Evolutionary conservation across 2,888 invertebrate species (phyloP), one percentile per base, ranked within the genome.

Genomic region (Oscheius sp.): DNA sequence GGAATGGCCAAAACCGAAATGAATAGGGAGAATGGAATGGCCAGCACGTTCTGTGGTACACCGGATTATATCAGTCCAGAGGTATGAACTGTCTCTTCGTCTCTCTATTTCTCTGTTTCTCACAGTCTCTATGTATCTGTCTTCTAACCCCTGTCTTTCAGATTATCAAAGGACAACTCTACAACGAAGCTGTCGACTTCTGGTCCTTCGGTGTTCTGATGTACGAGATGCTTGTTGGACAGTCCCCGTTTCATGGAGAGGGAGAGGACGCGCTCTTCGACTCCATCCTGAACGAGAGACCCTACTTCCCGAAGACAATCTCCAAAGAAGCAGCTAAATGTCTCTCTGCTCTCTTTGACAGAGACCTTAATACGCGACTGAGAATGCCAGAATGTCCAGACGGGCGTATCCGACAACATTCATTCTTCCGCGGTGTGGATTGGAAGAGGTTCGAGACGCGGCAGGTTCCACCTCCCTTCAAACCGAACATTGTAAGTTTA

Each of bases 11-110:
- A 98, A 90, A 92, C 97, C 78, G 95, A 96, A 89, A 95, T 97
- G 87, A 96, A 95, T 91, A 92, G 96, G 86, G 97, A 98, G 89
- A 94, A 95, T 89, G 89, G 89, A 50, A 96, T 95, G 77, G 96
- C 98, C 10, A 77, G 76, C 71, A 87, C 96, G 4, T 96, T 96
- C 92, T 96, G 96, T 90, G 96, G 96, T 70, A 96, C 96, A 37
- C 96, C 96, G 0, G 97, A 98, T 91, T 99, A 99, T 89, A 97
- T 99, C 94, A 96, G 98, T 73, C 97, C 97, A 58, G 98, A 98
- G 93, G 96, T 96, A 90, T 90, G 70, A 47, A 33, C 33, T 5
- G 11, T 21, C 21, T 21, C 21, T 21, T 21, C 21, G 42, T 42
- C 42, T 42, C 42, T 42, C 42, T 42, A 42, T 42, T 7, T 42